Evolutionary conservation across 2,888 invertebrate genomes (phyloP).

Genomic region (Tuberolachnus salignus): DNA sequence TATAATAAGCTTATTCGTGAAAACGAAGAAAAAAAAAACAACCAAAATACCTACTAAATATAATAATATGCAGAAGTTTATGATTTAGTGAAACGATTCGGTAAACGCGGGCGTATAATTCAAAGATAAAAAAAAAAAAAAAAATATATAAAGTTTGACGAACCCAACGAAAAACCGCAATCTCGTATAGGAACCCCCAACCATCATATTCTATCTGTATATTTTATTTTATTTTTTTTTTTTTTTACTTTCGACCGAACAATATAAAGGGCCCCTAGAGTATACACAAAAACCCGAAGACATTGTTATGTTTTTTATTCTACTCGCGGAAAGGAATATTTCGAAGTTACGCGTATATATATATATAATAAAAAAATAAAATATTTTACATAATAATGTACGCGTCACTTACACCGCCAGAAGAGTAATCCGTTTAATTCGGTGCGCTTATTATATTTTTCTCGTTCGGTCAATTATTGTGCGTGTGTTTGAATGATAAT

Average conservation of each 20-base stretch:
- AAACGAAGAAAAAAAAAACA: too few species aligned
- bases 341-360: neutral
- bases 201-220: too few species aligned
- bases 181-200: neutral
- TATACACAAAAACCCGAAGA: neutral
- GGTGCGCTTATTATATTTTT: neutral
- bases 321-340: constrained; percentile 23
- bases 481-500: too few species aligned
- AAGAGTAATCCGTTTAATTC: neutral
- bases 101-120: constrained; percentile 19
- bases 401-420: neutral
- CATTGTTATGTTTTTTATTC: neutral
- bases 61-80: neutral
- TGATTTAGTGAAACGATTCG: neutral
- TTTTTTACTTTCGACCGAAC: neutral
- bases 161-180: constrained; percentile 16
- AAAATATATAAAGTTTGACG: constrained; percentile 19
- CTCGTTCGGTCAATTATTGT: neutral
- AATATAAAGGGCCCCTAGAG: neutral
- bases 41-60: neutral
- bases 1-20: neutral
- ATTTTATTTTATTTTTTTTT: constrained; percentile 20
- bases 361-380: neutral
- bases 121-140: neutral
- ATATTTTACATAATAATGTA: neutral